These are phyloP conservation scores for Agrypnia vestita DNA, from an alignment of 1,140 invertebrate species.

Conservation along the genomic window DNA sequence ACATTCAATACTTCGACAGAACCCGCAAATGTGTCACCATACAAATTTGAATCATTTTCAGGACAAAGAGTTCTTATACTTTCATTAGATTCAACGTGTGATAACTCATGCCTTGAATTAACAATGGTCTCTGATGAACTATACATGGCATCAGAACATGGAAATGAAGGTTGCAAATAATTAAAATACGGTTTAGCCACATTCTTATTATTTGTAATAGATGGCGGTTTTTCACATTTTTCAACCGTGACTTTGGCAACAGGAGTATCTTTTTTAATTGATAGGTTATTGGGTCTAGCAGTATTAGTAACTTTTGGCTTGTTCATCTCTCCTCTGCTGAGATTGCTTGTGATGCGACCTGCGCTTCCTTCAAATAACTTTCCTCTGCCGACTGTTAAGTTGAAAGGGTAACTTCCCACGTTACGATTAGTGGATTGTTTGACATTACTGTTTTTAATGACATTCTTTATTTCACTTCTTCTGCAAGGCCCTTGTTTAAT, in stretches of 20 bases:
- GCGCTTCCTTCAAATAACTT: slow-evolving; percentile 67
- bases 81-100: slow-evolving; percentile 70
- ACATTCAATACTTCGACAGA: slow-evolving; percentile 72
- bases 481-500: slow-evolving; percentile 64
- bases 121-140: slow-evolving; percentile 74
- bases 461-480: slow-evolving; percentile 47
- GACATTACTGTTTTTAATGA: slow-evolving; percentile 37
- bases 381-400: slow-evolving; percentile 69
- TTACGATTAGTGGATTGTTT: slow-evolving; percentile 55
- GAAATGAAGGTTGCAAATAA: slow-evolving; percentile 47
- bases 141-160: slow-evolving; percentile 61
- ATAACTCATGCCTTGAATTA: slow-evolving; percentile 69
- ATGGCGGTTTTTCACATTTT: slow-evolving; percentile 31
- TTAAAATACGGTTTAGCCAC: slow-evolving; percentile 32
- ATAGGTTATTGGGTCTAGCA: slow-evolving; percentile 46
- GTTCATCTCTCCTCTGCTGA: slow-evolving; percentile 61
- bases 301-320: slow-evolving; percentile 58
- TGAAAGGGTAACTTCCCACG: slow-evolving; percentile 70
- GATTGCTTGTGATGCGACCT: slow-evolving; percentile 39
- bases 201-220: slow-evolving; percentile 22
- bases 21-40: slow-evolving; percentile 75
- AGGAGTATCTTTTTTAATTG: slow-evolving; percentile 47
- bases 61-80: slow-evolving; percentile 71
- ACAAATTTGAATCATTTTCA: slow-evolving; percentile 65
- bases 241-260: slow-evolving; percentile 31